Base-by-base conservation (phyloP, 1,140 invertebrate species). In the Brachionus calyciflorus region DNA sequence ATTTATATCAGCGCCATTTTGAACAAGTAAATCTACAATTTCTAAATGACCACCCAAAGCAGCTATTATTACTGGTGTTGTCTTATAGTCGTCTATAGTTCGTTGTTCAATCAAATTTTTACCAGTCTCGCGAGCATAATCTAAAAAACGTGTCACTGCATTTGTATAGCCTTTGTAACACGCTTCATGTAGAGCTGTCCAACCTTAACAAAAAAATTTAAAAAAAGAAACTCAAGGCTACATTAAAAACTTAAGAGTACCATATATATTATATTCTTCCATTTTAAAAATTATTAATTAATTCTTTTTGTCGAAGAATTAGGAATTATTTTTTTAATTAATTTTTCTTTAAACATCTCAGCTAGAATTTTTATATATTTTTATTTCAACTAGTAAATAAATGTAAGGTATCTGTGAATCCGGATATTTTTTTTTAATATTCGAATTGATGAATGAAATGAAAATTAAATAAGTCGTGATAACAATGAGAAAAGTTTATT, bases 181-280 rank as follows among this genome's bases (percentile, higher is more conserved):
- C 12, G 68, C 68, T 24, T 70, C 68, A 17, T 70, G 68, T 14
- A 70, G 37, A 33, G 68, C 68, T 9, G 68, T 46, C 68, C 68
- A 70, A 17, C 68, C 57, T 63, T 55, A 24, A 49, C 6, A 6
- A 24, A 2, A 55, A 55, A 24, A 55, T 24, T 17, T 51, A 55
- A 26, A 55, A 21, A 41, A 37, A 37, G 14, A 9, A 19, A 19
- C 17, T n/a, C n/a, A n/a, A n/a, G n/a, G n/a, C n/a, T n/a, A n/a
- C n/a, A n/a, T n/a, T n/a, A n/a, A n/a, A n/a, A n/a, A n/a, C n/a
- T n/a, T n/a, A n/a, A n/a, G n/a, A 2, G 21, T 37, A 63, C 57
- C 68, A 51, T 70, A 48, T n/a, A 70, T 70, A 19, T 70, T 70
- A 51, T 33, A 70, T n/a, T 70, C 68, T 70, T 70, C 68, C 68